Base-by-base conservation (phyloP, 2,113 vertebrate species). In the Rhadina sibilatrix region DNA sequence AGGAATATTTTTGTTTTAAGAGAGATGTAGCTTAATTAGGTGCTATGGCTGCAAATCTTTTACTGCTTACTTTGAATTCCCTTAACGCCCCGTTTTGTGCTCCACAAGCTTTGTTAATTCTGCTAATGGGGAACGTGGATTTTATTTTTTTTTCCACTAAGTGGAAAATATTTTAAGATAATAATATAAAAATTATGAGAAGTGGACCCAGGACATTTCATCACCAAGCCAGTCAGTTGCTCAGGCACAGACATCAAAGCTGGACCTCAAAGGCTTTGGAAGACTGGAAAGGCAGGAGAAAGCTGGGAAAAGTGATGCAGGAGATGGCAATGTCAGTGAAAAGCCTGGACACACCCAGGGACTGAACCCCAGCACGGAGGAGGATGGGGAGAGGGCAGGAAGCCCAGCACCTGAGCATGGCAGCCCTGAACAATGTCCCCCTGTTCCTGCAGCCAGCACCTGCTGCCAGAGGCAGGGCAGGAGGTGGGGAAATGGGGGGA, bases 1-100 rank as follows among this genome's bases (percentile, higher is more conserved):
- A 38, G 17, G 82, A 94, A 71, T 94, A 96, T 89, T 96, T 96
- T 97, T 94, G 82, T 90, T 97, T 96, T 94, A 93, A 95, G 76
- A 89, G 87, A 95, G 96, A 96, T 89, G 91, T 94, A 97, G 96
- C 95, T 95, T 96, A 97, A 97, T 97, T 96, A 97, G 93, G 94
- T 97, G 95, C 81, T 93, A 92, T 13, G 87, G 91, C 92, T 97
- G 94, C 91, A 96, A 94, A 95, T 80, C 79, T 96, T 97, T 96
- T 94, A 90, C 93, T 94, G 93, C 82, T 90, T 83, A 82, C 81
- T 95, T 92, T 92, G 94, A 96, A 94, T 96, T 93, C 92, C 54
- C 92, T 79, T 53, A 86, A 87, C 94, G 66, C 76, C 63, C 50
- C 83, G 46, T 30, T 90, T 59, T 65, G 83, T 1, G 0, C 65